Evolutionary conservation across 2,888 invertebrate species (phyloP), one percentile per base, ranked within the genome.

Genomic region (Drosophila maculinotata): DNA sequence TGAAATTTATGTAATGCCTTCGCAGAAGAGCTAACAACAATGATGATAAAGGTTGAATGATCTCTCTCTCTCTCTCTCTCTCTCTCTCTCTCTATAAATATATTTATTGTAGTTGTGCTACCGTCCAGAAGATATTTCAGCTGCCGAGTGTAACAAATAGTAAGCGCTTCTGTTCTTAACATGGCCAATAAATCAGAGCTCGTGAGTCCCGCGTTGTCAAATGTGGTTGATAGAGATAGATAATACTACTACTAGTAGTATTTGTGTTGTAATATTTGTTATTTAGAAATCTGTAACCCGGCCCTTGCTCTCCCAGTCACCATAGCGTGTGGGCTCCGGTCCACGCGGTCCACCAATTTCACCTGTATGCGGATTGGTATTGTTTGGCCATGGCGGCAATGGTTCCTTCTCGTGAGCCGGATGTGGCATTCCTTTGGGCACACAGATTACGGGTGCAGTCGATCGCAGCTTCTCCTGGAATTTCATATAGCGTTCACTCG

Each of bases 301-400:
- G 63, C 99, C 99, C 91, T 99, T 99, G 73, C 98, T 93, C 91
- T 99, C 99, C 99, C 99, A 99, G 92, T 99, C 99, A 0, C 99
- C 99, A 92, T 97, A 99, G 82, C 99, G 93, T n/a, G 99, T 99
- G 10, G 99, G 99, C 92, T 99, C 99, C 0, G 98, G 99, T 4
- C 99, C 99, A 80, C 94, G 93, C 0, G 99, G 99, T 0, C 99
- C 99, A 33, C 97, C 97, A 54, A 97, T 92, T 93, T 99, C 99
- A 9, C 99, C 99, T 10, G 99, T 99, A 60, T 94, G 87, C 3
- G 98, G 98, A 92, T 99, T 98, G 1, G 93, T 94, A 87, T 96
- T 94, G 88, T 97, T 93, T 10, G 98, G 98, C 93, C 95, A 97
- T 1, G 96, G 93, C 73, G 94, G 93, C 35, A 98, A 91, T 0